Percentiles rank a stretch among this genome's conserved stretches.
Conservation (phyloP, 2,888 invertebrate genomes). For the Agriopis leucophaearia region DNA sequence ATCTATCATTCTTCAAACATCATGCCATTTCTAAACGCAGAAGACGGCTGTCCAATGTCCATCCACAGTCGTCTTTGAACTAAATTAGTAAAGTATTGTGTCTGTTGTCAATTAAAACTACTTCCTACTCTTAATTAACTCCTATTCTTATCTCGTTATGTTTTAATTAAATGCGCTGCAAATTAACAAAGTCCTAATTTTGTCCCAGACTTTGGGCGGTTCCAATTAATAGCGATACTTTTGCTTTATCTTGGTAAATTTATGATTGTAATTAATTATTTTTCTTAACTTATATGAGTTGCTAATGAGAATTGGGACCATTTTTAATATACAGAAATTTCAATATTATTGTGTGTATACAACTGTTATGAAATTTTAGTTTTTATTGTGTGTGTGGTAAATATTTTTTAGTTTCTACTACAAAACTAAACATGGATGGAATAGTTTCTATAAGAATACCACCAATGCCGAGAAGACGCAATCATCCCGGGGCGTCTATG, state of each 20-base stretch:
- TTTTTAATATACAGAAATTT: not conserved
- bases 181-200: constrained; percentile 14
- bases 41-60: constrained; percentile 37
- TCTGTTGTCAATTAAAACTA: constrained; percentile 42
- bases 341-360: not conserved
- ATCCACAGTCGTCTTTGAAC: constrained; percentile 44
- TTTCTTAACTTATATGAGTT: not conserved
- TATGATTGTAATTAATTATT: not conserved
- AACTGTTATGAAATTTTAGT: not conserved
- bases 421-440: not conserved
- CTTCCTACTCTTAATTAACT: constrained; percentile 43
- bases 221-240: constrained; percentile 10
- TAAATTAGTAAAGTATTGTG: constrained; percentile 56
- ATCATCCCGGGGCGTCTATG: constrained; percentile 12
- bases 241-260: not conserved
- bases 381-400: too few relatives aligned
- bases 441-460: not conserved
- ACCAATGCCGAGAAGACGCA: not conserved
- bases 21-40: constrained; percentile 31
- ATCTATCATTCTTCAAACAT: constrained; percentile 3
- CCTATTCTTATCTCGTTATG: constrained; percentile 30
- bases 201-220: not conserved
- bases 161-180: constrained; percentile 14
- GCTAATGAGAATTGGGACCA: not conserved
- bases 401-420: not conserved